Evolutionary conservation across 2,113 vertebrate species (phyloP), one percentile per base, ranked within the genome.

Genomic region (Atrichornis clamosus): DNA sequence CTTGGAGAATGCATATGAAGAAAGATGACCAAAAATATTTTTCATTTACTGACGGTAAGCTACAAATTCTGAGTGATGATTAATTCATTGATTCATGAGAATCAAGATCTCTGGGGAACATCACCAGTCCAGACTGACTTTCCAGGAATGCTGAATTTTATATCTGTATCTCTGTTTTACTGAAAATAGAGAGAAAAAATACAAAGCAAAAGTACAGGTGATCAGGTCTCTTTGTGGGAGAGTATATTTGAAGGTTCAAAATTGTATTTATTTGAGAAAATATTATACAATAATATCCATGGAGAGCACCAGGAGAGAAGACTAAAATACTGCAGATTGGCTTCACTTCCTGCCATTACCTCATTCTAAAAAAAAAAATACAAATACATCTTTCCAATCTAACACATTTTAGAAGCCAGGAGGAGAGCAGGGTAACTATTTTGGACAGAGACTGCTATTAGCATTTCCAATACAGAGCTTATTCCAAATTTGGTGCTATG

Each of bases 381-480:
- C 30, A 84, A 88, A 64, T 33, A 22, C 14, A 55, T 79, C 44
- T 64, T 95, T 87, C 46, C 49, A 91, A 84, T 18, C 16, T 81
- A 93, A 72, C 64, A 76, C 69, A 79, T 86, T 90, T 88, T 72
- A 92, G 59, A 24, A 93, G 72, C 67, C 50, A 84, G 23, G 33
- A 81, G 42, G 56, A 92, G 23, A 92, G 55, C 35, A 75, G 35
- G 58, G 35, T 76, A 93, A 93, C 68, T 96, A 30, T 68, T 88
- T 93, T 93, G 81, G 87, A 90, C 64, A 78, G 42, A 77, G 44
- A 52, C 41, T 87, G 73, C 73, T 95, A 89, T 95, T 94, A 95
- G 84, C 58, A 92, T 89, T 81, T 95, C 70, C 15, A 24, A 47
- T 81, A 75, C 49, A 95, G 41, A 59, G 22, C 60, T 92, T 86